Conservation (phyloP, 2,797 vertebrate species). For the Helostoma temminkii region DNA sequence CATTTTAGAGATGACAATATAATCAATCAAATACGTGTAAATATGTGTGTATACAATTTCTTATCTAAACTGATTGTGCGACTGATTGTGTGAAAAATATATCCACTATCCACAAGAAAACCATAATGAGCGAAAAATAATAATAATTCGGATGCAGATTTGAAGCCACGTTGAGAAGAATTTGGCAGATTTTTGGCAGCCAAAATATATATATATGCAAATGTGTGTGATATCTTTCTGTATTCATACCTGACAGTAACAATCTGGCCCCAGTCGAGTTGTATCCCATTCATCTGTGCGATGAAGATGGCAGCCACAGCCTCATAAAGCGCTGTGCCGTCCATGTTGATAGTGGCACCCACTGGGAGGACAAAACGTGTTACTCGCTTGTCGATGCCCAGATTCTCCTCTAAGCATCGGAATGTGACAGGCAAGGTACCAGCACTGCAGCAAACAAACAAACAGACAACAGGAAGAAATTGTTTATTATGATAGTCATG, state of each 20-base stretch:
- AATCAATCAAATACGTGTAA: too few relatives aligned
- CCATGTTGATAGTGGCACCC: constrained; percentile 99
- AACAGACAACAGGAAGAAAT: constrained; percentile 1
- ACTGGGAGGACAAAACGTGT: constrained; percentile 98
- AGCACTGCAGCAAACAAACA: constrained; percentile 81
- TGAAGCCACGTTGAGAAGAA: neutral
- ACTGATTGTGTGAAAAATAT: too few relatives aligned
- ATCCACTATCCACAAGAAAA: too few relatives aligned
- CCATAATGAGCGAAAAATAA: too few relatives aligned
- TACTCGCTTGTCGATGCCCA: constrained; percentile 97
- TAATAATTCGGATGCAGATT: too few relatives aligned
- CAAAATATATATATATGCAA: neutral
- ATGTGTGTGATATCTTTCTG: neutral
- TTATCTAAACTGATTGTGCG: too few relatives aligned
- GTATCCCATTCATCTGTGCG: constrained; percentile 97
- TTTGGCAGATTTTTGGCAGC: neutral
- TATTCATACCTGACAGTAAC: constrained; percentile 92
- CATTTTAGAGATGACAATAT: too few relatives aligned
- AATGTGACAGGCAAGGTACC: constrained; percentile 98
- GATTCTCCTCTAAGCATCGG: constrained; percentile 96
- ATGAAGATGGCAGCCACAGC: constrained; percentile 99
- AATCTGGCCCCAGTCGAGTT: constrained; percentile 94
- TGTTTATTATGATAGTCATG: neutral
- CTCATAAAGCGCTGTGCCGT: constrained; percentile 98
- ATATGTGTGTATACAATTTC: too few relatives aligned